Base-by-base conservation (phyloP, 2,888 invertebrate species). In the Proisotoma minuta region DNA sequence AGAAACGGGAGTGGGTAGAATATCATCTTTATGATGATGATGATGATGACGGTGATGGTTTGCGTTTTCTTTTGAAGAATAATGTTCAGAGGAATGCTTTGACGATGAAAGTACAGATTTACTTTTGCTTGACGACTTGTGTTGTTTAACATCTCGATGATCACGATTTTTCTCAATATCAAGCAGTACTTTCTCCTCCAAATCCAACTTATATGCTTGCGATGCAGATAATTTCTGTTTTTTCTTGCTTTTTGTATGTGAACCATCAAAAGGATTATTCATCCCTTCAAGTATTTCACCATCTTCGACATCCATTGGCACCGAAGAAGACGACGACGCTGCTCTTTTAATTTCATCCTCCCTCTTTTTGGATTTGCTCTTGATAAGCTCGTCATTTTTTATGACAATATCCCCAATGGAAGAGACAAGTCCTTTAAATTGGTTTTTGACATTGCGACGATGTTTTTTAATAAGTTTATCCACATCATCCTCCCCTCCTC, bases 261-360 rank as follows among this genome's bases (percentile, higher is more conserved):
- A 82, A 61, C 82, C 81, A 22, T 84, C 83, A 61, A 74, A 68
- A 69, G 83, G 83, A 74, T 86, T 84, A 43, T 84, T 73, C 82
- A 23, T 27, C 2, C 60, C 63, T 10, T 68, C 68, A 1, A 68
- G 80, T 72, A 87, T 87, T 79, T 84, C 86, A 50, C 78, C 78
- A 34, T 72, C 65, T 40, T 79, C 77, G 73, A 82, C 70, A 18
- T 69, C 65, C 8, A 47, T 48, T 2, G 28, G 5, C 15, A 3
- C 28, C 3, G 10, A 3, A 5, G 5, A 24, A 18, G 18, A 10
- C 3, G 4, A 5, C 34, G 8, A 8, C 12, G 34, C 34, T 23
- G 26, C 23, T 23, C n/a, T 10, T 23, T 24, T 22, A 5, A 49
- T 3, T 50, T 59, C 52, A 18, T 65, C 62, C 39, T 54, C 54